Conservation (phyloP, 2,797 vertebrate species). For the Takifugu ocellatus region DNA sequence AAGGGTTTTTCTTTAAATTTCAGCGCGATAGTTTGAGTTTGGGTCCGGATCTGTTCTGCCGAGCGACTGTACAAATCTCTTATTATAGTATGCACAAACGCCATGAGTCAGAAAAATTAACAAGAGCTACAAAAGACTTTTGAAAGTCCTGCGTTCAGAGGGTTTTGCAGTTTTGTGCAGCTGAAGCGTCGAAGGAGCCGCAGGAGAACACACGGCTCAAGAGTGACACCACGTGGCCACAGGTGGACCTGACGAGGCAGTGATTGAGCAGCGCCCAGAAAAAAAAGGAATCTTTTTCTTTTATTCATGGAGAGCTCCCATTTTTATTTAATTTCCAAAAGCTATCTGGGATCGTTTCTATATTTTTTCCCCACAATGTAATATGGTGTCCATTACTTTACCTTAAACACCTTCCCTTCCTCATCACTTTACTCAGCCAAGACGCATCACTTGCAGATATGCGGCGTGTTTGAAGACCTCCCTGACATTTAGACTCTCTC, state of each 20-base stretch:
- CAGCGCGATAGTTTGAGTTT: slow-evolving; percentile 23
- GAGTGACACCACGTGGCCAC: slow-evolving; percentile 75
- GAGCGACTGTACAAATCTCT: slow-evolving; percentile 42
- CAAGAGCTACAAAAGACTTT: slow-evolving; percentile 50
- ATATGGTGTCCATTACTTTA: slow-evolving; percentile 40
- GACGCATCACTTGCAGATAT: slow-evolving; percentile 56
- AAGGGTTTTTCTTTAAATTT: slow-evolving; percentile 32
- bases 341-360: no score
- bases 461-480: slow-evolving; percentile 74
- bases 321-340: no score
- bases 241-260: slow-evolving; percentile 17
- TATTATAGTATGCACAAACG: slow-evolving; percentile 37
- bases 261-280: slow-evolving; percentile 9
- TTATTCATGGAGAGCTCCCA: slow-evolving; percentile 10
- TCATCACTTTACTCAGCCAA: slow-evolving; percentile 50
- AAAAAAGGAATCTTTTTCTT: not conserved
- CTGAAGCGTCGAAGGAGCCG: slow-evolving; percentile 61
- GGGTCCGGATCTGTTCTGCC: slow-evolving; percentile 16
- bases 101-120: slow-evolving; percentile 30
- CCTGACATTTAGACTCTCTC: slow-evolving; percentile 77
- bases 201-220: slow-evolving; percentile 65
- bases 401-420: slow-evolving; percentile 31
- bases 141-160: slow-evolving; percentile 56
- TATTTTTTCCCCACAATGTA: slow-evolving; percentile 31
- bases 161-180: slow-evolving; percentile 53